Evolutionary conservation across 2,797 vertebrate species (phyloP).

Genomic region (Acanthornis magna): DNA sequence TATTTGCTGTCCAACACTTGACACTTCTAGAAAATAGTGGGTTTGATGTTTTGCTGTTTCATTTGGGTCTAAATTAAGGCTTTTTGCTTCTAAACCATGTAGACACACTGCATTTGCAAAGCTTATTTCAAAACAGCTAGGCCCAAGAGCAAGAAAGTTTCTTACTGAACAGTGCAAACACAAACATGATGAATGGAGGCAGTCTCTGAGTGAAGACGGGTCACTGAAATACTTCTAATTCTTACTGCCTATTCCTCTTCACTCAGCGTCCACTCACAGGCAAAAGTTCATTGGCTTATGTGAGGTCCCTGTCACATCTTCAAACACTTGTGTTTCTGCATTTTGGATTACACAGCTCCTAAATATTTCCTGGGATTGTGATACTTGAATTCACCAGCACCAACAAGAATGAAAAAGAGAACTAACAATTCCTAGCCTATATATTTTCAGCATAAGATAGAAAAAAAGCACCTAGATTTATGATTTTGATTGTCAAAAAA

Average conservation of each 20-base stretch:
- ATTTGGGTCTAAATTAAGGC: not conserved
- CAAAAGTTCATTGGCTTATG: not conserved
- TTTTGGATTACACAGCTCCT: not conserved
- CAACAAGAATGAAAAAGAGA: not conserved
- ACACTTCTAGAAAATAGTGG: not conserved
- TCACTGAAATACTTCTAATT: not conserved
- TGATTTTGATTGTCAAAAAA: not conserved
- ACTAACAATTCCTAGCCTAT: not conserved
- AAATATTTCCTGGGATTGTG: not conserved
- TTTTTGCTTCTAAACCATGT: not conserved
- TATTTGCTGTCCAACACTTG: not conserved
- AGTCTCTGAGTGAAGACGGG: not conserved
- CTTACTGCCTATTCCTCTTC: not conserved
- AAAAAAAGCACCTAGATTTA: not conserved
- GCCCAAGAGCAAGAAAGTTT: not conserved
- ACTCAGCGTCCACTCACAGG: not conserved
- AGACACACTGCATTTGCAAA: not conserved
- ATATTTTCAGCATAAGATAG: not conserved
- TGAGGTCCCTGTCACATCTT: not conserved
- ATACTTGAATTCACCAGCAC: not conserved
- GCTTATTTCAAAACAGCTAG: not conserved
- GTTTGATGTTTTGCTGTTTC: not conserved
- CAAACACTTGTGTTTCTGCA: not conserved
- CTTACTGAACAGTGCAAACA: not conserved
- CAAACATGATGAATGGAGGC: not conserved